A percentile compares a stretch with the other conserved stretches of the same genome.
These are phyloP conservation scores for Eriosoma lanigerum DNA, from an alignment of 1,140 invertebrate species.

Conservation along the genomic window DNA sequence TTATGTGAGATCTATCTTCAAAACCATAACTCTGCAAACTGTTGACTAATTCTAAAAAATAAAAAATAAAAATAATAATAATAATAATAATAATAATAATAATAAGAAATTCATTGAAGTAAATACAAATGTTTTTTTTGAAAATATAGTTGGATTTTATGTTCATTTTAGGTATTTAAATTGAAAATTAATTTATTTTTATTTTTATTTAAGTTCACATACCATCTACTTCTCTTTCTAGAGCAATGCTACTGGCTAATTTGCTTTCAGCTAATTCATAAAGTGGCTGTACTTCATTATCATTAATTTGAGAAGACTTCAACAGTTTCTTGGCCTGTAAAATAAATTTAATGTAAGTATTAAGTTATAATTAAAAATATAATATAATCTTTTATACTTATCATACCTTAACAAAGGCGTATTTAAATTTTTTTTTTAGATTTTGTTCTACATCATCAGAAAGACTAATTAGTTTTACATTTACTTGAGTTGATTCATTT, in stretches of 20 bases:
- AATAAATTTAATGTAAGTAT: not conserved
- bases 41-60: conserved; percentile 54
- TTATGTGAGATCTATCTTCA: conserved; percentile 63
- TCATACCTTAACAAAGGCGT: conserved; percentile 55
- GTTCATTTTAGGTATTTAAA: too few species aligned
- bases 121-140: too few species aligned
- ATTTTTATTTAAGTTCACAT: not conserved
- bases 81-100: too few species aligned
- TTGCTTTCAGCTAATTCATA: conserved; percentile 19
- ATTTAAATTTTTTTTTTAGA: conserved; percentile 55
- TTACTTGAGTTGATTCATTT: conserved; percentile 38
- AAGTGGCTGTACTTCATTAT: conserved; percentile 30
- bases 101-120: too few species aligned
- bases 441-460: conserved; percentile 53
- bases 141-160: too few species aligned
- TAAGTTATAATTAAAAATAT: not conserved
- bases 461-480: conserved; percentile 44
- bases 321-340: conserved; percentile 28
- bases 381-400: not conserved
- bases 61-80: too few species aligned
- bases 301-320: conserved; percentile 30
- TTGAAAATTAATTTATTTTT: too few species aligned
- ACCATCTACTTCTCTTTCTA: conserved; percentile 44
- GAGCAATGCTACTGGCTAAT: not conserved
- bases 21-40: conserved; percentile 59